Conservation (phyloP, 2,888 invertebrate genomes). For the Sthenelais limicola region DNA sequence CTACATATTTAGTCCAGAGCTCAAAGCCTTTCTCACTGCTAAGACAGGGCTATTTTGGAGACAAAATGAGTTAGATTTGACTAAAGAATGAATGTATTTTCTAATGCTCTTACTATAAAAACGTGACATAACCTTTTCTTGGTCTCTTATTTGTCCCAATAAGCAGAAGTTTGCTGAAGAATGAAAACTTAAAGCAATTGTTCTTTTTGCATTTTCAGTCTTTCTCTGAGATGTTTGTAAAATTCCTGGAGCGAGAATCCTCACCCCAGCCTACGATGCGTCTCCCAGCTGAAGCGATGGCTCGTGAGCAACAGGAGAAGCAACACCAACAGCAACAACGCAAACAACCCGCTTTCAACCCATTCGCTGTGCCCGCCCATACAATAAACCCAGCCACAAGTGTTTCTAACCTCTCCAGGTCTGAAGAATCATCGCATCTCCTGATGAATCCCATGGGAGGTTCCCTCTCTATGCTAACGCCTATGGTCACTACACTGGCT, state of each 20-base stretch:
- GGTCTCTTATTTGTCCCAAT: too few relatives aligned
- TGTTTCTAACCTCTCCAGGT: neutral
- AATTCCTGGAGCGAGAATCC: constrained; percentile 83
- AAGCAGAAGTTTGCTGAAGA: too few relatives aligned
- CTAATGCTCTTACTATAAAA: too few relatives aligned
- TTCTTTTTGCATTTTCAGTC: constrained; percentile 74
- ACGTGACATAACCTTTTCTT: too few relatives aligned
- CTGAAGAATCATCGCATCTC: constrained; percentile 50
- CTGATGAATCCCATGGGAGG: constrained; percentile 57
- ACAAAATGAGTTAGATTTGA: too few relatives aligned
- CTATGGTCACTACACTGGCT: constrained; percentile 49
- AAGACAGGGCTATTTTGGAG: too few relatives aligned
- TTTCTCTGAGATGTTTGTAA: constrained; percentile 82
- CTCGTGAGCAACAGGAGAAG: constrained; percentile 62
- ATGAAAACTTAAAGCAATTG: too few relatives aligned
- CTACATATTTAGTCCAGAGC: too few relatives aligned
- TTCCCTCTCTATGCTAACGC: constrained; percentile 57
- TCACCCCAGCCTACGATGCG: constrained; percentile 75
- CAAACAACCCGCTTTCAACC: constrained; percentile 64
- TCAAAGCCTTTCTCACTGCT: too few relatives aligned
- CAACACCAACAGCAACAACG: constrained; percentile 57
- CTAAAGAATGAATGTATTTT: too few relatives aligned
- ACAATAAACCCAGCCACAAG: constrained; percentile 53
- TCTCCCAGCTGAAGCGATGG: constrained; percentile 72
- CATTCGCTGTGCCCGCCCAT: constrained; percentile 68